Base-by-base conservation (phyloP, 2,888 invertebrate species). In the Ophion obscuratus region DNA sequence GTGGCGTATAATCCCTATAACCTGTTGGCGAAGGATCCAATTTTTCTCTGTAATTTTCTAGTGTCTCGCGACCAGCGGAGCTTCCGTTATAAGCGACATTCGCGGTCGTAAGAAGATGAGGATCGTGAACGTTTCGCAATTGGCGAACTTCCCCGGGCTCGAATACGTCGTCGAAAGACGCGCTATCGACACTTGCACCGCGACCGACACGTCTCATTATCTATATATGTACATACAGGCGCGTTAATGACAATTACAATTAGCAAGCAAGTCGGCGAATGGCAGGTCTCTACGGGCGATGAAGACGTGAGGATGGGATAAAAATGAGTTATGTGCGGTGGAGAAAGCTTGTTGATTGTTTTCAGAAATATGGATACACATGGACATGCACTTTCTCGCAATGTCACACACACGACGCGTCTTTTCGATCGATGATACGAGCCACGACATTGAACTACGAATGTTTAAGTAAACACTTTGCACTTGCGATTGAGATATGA, bases 121-220 rank as follows among this genome's bases (percentile, higher is more conserved):
- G 79, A 27, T 27, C 31, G 24, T 80, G 47, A 47, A 47, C 73
- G 57, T 75, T 27, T 36, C 71, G 86, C 31, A 77, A 77, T 70
- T 66, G 79, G 66, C 31, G n/a, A 27, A 10, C 73, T 64, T 40
- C 88, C 85, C 76, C 85, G 78, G 76, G 86, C 92, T 97, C 97
- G 91, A 97, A 97, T 75, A 97, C 97, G 94, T 97, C 97, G 94
- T 97, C 97, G 91, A 76, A 31, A 66, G 97, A 97, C 96, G 97
- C 97, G 91, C 96, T 97, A 94, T 97, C 97, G 89, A 97, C 97
- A 66, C 95, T 95, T 6, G 11, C 66, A 1, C 73, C 81, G 24
- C 74, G 84, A 79, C 27, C 67, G 27, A 82, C 83, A 53, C 86
- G 85, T 61, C 76, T 83, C 86, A 86, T 86, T 31, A 66, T 85